Conservation (phyloP, 2,113 vertebrate genomes). For the Hypanus sabinus region DNA sequence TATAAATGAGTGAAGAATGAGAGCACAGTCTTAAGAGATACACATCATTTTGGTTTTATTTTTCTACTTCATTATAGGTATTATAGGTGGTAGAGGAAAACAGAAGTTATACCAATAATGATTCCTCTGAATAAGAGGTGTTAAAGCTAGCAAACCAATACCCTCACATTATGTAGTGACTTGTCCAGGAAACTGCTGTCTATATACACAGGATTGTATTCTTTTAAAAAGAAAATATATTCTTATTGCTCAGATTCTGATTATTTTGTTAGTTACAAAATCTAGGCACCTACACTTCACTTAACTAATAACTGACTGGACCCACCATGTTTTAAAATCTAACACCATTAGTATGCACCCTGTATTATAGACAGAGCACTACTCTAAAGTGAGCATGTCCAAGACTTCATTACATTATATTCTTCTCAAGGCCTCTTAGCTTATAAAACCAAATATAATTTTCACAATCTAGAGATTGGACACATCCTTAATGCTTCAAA, state of each 20-base stretch:
- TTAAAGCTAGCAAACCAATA: not conserved
- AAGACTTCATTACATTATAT: not conserved
- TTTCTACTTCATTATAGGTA: not conserved
- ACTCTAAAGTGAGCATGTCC: constrained; percentile 17
- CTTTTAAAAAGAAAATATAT: not conserved
- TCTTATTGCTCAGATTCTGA: not conserved
- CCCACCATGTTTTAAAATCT: not conserved
- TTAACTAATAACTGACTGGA: not conserved
- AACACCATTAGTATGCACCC: not conserved
- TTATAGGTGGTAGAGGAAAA: not conserved
- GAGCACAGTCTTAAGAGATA: not conserved
- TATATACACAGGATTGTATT: not conserved
- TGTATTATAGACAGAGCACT: not conserved
- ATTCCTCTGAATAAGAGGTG: not conserved
- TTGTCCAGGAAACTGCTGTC: not conserved
- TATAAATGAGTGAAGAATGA: not conserved
- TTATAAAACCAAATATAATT: constrained; percentile 28
- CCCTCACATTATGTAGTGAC: not conserved
- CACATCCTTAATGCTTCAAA: constrained; percentile 6
- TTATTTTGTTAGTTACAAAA: not conserved
- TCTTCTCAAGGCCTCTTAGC: constrained; percentile 9
- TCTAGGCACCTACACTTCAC: not conserved
- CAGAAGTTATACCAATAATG: not conserved
- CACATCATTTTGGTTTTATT: not conserved
- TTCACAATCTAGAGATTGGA: not conserved